Evolutionary conservation across 2,888 invertebrate genomes (phyloP).

Genomic region (Rhorus exstirpatorius): DNA sequence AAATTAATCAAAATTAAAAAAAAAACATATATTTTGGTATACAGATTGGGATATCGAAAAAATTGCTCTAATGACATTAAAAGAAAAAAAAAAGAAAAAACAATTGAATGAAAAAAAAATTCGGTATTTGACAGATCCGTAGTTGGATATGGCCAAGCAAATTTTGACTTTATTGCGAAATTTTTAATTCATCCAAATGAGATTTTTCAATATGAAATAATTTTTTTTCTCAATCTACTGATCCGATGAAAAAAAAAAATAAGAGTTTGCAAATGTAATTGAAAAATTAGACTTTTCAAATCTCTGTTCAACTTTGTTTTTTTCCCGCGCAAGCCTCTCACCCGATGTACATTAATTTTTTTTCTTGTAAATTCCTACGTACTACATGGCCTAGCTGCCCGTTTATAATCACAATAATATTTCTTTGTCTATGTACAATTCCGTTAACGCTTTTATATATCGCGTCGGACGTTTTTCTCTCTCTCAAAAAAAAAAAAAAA

Average conservation of each 20-base stretch:
- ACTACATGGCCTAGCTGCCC: constrained; percentile 7
- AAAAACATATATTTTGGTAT: not conserved
- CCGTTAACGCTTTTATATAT: not conserved
- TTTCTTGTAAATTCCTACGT: constrained; percentile 33
- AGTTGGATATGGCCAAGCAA: no score
- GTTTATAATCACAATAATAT: constrained; percentile 7
- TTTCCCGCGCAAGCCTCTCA: constrained; percentile 14
- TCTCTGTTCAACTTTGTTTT: not conserved
- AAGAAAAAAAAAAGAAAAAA: no score
- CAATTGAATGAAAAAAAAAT: no score
- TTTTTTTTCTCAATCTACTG: no score
- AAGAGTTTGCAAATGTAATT: not conserved
- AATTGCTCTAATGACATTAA: no score
- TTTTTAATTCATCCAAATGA: no score
- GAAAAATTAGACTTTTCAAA: not conserved
- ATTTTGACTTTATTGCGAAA: no score
- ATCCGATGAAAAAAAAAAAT: not conserved
- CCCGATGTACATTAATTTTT: constrained; percentile 38
- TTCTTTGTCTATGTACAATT: constrained; percentile 40
- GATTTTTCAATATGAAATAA: no score
- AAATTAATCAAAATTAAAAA: not conserved
- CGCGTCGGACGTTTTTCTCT: constrained; percentile 4
- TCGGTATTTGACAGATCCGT: no score
- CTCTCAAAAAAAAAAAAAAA: not conserved
- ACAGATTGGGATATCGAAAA: not conserved